Evolutionary conservation across 1,140 invertebrate genomes (phyloP).

Genomic region (Paraescarpia echinospica): DNA sequence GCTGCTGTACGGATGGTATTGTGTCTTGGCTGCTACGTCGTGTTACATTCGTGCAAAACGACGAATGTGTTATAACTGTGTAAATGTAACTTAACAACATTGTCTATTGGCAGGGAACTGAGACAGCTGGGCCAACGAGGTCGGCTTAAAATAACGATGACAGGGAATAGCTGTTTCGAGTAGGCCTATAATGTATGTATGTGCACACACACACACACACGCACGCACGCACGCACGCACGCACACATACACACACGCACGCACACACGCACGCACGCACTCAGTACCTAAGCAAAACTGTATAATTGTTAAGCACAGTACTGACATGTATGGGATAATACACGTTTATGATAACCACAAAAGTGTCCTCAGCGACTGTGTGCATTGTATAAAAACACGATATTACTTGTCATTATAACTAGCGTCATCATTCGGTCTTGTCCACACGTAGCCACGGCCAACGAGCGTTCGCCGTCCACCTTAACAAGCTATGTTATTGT

Average conservation of each 20-base stretch:
- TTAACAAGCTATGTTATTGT: neutral
- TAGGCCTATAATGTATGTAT: neutral
- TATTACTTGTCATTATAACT: neutral
- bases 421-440: neutral
- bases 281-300: too few relatives aligned
- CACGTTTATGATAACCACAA: neutral
- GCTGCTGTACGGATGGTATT: neutral
- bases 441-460: neutral
- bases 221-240: too few relatives aligned
- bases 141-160: neutral
- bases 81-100: neutral
- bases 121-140: neutral
- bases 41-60: neutral
- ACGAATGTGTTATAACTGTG: neutral
- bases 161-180: neutral
- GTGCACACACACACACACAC: too few relatives aligned
- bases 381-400: neutral
- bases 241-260: too few relatives aligned
- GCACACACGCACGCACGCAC: neutral
- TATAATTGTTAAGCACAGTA: too few relatives aligned
- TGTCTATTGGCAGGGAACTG: neutral
- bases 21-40: neutral
- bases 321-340: neutral
- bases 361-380: neutral
- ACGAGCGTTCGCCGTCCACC: neutral